Evolutionary conservation across 1,140 invertebrate genomes (phyloP).

Genomic region (Cydia fagiglandana): DNA sequence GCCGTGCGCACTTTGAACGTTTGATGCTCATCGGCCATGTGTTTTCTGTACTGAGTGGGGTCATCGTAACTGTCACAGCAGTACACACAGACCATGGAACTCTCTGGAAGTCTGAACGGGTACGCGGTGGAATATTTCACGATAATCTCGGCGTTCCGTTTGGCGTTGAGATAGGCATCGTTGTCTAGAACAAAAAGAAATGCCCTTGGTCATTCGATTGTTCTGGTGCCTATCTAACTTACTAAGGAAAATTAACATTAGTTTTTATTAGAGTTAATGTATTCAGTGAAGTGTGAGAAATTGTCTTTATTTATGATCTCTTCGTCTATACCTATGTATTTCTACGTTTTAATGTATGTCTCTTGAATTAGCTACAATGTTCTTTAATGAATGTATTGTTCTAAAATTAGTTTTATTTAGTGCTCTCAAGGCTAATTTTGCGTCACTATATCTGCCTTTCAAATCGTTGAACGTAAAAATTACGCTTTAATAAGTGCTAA

Average conservation of each 20-base stretch:
- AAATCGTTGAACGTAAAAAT: background rate
- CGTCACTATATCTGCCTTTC: too few species aligned
- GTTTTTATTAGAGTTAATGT: background rate
- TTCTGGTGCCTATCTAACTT: constrained; percentile 24
- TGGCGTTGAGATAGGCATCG: constrained; percentile 44
- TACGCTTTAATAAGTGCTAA: background rate
- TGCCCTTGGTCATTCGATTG: constrained; percentile 47
- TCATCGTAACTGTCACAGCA: constrained; percentile 48
- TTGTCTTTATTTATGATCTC: too few species aligned
- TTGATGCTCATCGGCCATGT: constrained; percentile 50
- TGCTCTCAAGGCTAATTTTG: too few species aligned
- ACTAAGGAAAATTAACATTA: background rate
- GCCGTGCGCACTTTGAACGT: constrained; percentile 46
- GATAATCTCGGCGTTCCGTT: constrained; percentile 54
- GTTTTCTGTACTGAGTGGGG: constrained; percentile 43
- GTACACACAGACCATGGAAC: constrained; percentile 53
- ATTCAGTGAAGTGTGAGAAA: background rate
- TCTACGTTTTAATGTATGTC: too few species aligned
- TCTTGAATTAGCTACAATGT: too few species aligned
- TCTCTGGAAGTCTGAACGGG: constrained; percentile 52
- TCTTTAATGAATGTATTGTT: too few species aligned
- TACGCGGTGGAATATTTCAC: constrained; percentile 52
- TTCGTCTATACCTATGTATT: too few species aligned
- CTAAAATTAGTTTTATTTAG: too few species aligned
- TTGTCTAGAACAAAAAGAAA: constrained; percentile 66